A percentile compares a stretch with the other conserved stretches of the same genome.
These are phyloP conservation scores for Chymomyza procnemis DNA, from an alignment of 2,888 invertebrate species.

Conservation along the genomic window DNA sequence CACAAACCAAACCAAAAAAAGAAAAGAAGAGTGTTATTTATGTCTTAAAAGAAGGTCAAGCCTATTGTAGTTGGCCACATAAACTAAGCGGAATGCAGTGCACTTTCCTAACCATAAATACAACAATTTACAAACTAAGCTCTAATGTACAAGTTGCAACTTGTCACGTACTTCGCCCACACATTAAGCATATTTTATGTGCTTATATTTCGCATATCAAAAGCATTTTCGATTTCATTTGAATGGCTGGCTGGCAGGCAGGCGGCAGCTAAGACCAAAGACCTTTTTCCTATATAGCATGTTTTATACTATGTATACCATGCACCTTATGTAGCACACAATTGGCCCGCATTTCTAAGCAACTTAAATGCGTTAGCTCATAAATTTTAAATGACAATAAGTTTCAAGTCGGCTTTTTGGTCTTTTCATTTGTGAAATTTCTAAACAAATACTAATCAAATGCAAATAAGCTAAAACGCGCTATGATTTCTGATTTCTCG, in stretches of 20 bases:
- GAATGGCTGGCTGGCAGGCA: conserved; percentile 28
- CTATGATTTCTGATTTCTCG: conserved; percentile 7
- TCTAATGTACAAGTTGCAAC: neutral
- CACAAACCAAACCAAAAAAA: neutral
- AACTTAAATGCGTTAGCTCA: neutral
- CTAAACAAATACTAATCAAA: conserved; percentile 63
- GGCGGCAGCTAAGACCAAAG: neutral
- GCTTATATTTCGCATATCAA: conserved; percentile 48
- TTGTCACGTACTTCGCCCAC: neutral
- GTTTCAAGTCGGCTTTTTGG: conserved; percentile 30
- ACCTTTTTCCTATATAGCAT: neutral
- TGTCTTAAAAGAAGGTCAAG: conserved; percentile 52
- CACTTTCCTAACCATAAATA: conserved; percentile 53
- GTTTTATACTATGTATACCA: neutral
- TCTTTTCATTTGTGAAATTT: conserved; percentile 53
- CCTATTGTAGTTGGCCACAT: conserved; percentile 7
- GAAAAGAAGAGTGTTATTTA: neutral
- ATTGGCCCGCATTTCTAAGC: neutral
- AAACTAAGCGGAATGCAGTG: conserved; percentile 12
- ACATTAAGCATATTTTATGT: neutral
- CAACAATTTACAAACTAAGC: conserved; percentile 2
- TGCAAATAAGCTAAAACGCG: conserved; percentile 51
- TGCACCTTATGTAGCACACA: neutral
- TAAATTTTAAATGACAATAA: conserved; percentile 1
- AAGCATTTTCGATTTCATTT: conserved; percentile 62